phyloP scores from a whole-genome alignment of 1,140 invertebrate species.

The Bombus balteatus region DNA sequence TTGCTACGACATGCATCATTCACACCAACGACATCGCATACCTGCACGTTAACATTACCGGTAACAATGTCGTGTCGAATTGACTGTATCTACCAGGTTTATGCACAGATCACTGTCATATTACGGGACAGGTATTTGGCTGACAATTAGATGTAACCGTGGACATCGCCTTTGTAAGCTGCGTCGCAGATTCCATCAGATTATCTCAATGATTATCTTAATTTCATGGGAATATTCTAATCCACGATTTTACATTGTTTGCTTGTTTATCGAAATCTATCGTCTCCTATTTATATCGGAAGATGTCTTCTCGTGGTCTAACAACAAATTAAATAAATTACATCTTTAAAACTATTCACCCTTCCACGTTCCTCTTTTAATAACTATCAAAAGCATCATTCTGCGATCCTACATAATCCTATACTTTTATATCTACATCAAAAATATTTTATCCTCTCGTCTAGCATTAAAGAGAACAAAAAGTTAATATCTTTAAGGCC shows the following conservation, averaged over 20 bases:
- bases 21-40: constrained; percentile 45
- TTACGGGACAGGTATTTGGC: constrained; percentile 35
- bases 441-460: neutral
- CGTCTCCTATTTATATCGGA: neutral
- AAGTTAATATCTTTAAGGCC: neutral
- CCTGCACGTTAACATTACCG: constrained; percentile 48
- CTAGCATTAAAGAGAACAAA: neutral
- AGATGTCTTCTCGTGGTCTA: too few species aligned
- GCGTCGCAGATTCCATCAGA: neutral
- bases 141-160: constrained; percentile 35
- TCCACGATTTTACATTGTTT: neutral
- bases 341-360: neutral
- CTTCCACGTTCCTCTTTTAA: neutral
- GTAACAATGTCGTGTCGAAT: constrained; percentile 47
- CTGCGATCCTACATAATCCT: neutral
- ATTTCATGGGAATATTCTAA: neutral
- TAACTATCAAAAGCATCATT: neutral
- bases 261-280: neutral
- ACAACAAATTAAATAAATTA: neutral
- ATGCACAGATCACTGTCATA: constrained; percentile 12
- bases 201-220: neutral
- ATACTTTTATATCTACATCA: too few species aligned
- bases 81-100: constrained; percentile 37
- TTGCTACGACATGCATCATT: constrained; percentile 60
- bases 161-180: neutral